Evolutionary conservation across 2,113 vertebrate genomes (phyloP).

Genomic region (Cryptotis parvus): DNA sequence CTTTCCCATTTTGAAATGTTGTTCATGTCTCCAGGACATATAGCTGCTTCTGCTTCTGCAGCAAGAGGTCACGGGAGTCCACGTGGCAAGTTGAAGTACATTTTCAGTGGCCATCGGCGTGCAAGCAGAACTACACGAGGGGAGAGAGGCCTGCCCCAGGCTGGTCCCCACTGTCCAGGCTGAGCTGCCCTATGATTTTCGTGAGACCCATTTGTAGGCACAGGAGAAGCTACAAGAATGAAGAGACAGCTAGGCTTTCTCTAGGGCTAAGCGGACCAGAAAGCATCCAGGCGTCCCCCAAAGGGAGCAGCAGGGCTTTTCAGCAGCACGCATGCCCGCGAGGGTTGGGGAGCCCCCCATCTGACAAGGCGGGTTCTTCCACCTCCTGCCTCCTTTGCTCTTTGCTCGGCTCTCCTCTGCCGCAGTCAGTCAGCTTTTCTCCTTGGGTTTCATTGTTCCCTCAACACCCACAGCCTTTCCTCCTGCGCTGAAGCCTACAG

Average conservation of each 20-base stretch:
- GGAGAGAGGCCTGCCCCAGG: background rate
- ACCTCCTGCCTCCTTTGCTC: background rate
- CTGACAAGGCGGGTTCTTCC: background rate
- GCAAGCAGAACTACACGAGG: background rate
- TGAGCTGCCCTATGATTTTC: background rate
- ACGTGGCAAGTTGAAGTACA: no score
- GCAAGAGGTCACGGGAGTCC: background rate
- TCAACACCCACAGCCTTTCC: background rate
- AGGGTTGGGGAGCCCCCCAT: background rate
- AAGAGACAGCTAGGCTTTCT: background rate
- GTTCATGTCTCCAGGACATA: conserved; percentile 32
- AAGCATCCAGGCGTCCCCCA: background rate
- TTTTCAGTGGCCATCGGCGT: background rate
- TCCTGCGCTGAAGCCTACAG: background rate
- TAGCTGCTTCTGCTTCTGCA: background rate
- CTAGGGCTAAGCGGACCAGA: background rate
- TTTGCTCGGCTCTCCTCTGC: background rate
- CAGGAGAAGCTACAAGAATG: background rate
- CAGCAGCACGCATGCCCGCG: background rate
- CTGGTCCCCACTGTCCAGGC: background rate
- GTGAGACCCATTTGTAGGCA: background rate
- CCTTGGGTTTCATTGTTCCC: background rate
- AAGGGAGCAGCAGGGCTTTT: background rate
- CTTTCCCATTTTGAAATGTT: background rate
- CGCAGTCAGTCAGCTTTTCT: background rate